Percentiles rank a stretch among this genome's conserved stretches.
Evolutionary conservation across 2,113 vertebrate genomes (phyloP).

Genomic region (Centropus bengalensis): DNA sequence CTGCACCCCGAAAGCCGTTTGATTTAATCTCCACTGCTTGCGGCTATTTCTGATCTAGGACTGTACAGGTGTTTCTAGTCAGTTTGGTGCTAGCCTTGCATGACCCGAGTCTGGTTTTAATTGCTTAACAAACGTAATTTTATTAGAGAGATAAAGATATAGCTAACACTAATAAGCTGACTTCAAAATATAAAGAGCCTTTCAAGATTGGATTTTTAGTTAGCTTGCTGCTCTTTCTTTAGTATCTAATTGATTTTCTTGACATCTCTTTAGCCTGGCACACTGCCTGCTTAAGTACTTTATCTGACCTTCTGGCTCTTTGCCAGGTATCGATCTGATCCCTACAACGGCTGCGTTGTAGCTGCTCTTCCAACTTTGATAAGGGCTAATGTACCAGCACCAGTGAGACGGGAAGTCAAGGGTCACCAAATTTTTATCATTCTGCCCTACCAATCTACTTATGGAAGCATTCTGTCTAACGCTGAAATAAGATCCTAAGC

Average conservation of each 20-base stretch:
- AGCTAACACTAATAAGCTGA: slow-evolving; percentile 74
- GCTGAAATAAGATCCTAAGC: slow-evolving; percentile 66
- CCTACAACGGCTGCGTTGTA: slow-evolving; percentile 72
- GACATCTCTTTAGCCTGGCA: slow-evolving; percentile 88
- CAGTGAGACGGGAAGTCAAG: slow-evolving; percentile 77
- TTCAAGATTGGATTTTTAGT: slow-evolving; percentile 82
- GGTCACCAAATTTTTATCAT: slow-evolving; percentile 78
- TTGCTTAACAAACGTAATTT: slow-evolving; percentile 81
- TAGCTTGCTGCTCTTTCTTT: slow-evolving; percentile 82
- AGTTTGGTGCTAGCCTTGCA: slow-evolving; percentile 46
- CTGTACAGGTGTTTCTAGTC: slow-evolving; percentile 58
- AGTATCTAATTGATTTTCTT: slow-evolving; percentile 87
- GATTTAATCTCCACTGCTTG: slow-evolving; percentile 28
- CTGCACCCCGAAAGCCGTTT: slow-evolving; percentile 25
- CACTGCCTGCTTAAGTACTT: slow-evolving; percentile 87
- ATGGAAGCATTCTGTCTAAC: slow-evolving; percentile 46
- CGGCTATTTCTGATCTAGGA: slow-evolving; percentile 19
- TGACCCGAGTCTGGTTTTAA: slow-evolving; percentile 74
- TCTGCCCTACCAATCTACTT: slow-evolving; percentile 56
- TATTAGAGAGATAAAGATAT: slow-evolving; percentile 79
- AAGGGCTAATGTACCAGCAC: slow-evolving; percentile 78
- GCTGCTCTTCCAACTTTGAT: slow-evolving; percentile 81
- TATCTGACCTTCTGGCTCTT: slow-evolving; percentile 84
- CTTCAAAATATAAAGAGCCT: slow-evolving; percentile 76
- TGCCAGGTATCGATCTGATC: slow-evolving; percentile 81